Base-by-base conservation (phyloP, 2,888 invertebrate genomes). In the Germaria angustata region DNA sequence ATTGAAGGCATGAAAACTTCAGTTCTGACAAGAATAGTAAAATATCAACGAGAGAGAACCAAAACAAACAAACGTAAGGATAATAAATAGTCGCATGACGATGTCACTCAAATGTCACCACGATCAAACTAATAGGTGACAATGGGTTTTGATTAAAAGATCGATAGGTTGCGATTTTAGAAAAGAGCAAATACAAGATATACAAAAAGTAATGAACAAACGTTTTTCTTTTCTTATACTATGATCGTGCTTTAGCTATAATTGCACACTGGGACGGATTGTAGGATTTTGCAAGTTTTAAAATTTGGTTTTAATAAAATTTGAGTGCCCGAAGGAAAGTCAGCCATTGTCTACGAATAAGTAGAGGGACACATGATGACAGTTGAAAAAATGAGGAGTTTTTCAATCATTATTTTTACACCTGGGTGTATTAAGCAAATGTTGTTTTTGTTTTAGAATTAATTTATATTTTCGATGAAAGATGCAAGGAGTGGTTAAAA, bases 81-180 rank as follows among this genome's bases (percentile, higher is more conserved):
- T 41, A 57, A 72, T 80, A 73, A 79, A 68, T 65, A 75, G 78
- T 79, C 75, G 82, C 82, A 82, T 82, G 82, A 82, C 79, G 82
- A 82, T 82, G 82, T 82, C 82, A 82, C 82, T 82, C 82, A 82
- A 79, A 82, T 82, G 82, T 82, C 82, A 82, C 75, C 79, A 79
- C 82, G 82, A 82, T 82, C 82, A 82, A 82, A 72, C 82, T 82
- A 82, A 82, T 82, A 82, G 82, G 82, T 82, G 82, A 82, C 82
- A 82, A 82, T 82, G 82, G 79, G 71, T 82, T 82, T 82, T 82
- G 82, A 82, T 82, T 79, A 79, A 82, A 82, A 82, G 75, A 82
- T 82, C 82, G 79, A 82, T 82, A 79, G 82, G 66, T 79, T 79
- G 69, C 44, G 79, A 57, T 57, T 65, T 69, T 2, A 63, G 17